Evolutionary conservation across 2,888 invertebrate species (phyloP), one percentile per base, ranked within the genome.

Genomic region (Mesopsocus fuscifrons): DNA sequence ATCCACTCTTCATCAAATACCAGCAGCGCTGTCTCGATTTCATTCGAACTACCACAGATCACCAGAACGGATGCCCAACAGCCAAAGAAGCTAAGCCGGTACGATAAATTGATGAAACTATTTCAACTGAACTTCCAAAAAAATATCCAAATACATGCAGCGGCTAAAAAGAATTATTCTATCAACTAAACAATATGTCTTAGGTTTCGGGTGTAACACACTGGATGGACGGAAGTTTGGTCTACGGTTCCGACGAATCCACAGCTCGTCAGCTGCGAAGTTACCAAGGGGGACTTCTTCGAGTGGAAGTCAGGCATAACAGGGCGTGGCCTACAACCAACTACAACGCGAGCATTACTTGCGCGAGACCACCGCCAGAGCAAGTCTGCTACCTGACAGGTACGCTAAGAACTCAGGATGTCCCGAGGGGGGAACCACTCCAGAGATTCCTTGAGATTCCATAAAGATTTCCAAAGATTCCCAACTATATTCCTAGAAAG

Each of bases 301-400:
- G 62, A 26, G 72, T 74, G 1, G 67, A 74, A 9, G 54, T 64
- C n/a, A 68, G 78, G 38, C 62, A 68, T 35, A 75, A 77, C 1
- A 69, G 69, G 32, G 72, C 78, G 52, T 84, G 76, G 75, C 69
- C 77, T 1, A 84, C 85, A 1, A 65, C 74, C 44, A 54, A 59
- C 9, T 68, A 69, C 23, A 85, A 84, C 56, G 67, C 72, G 3
- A 73, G 77, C 1, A 65, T 71, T n/a, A 69, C 72, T 18, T 85
- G 85, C 54, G 65, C 68, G 1, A 68, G 71, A 1, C 67, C 68
- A 45, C 67, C 69, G 23, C 59, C 65, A 1, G 68, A 67, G 46
- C 81, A 83, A 58, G 70, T 79, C 26, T 87, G 87, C 56, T 87
- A 84, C 56, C 59, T 72, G 48, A 68, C 79, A 41, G 84, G 84